phyloP scores from a whole-genome alignment of 2,113 vertebrate species.

The Nestor notabilis region DNA sequence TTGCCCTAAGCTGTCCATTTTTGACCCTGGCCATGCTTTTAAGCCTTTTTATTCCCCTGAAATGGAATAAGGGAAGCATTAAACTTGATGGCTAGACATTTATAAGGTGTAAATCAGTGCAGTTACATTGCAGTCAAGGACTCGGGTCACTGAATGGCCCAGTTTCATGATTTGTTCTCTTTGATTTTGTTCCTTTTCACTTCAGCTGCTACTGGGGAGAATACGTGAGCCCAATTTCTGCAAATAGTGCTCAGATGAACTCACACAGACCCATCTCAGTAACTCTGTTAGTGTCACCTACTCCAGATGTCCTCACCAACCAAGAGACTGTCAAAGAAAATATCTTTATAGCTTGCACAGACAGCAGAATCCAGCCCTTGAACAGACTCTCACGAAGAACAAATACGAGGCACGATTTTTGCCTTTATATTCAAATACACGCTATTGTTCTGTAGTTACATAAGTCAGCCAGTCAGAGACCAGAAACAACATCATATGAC shows the following conservation, averaged over 20 bases:
- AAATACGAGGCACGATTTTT: background rate
- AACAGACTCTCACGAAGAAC: background rate
- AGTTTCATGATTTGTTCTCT: background rate
- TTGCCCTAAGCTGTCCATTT: background rate
- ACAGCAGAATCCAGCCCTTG: background rate
- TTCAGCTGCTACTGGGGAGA: background rate
- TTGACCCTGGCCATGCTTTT: background rate
- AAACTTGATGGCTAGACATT: accelerated
- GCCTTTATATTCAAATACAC: constrained; percentile 55
- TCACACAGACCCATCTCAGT: background rate
- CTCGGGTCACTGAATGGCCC: background rate
- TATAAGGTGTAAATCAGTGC: background rate
- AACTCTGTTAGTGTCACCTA: background rate
- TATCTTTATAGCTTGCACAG: background rate
- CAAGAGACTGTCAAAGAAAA: constrained; percentile 8
- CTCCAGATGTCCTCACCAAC: background rate
- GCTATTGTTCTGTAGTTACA: constrained; percentile 64
- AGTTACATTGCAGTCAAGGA: background rate
- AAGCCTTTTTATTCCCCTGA: background rate
- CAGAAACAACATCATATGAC: constrained; percentile 63
- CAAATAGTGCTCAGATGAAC: constrained; percentile 18
- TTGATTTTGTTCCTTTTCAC: background rate
- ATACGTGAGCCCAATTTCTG: background rate
- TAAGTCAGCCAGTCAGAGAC: constrained; percentile 61
- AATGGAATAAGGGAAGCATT: background rate